A percentile compares a stretch with the other conserved stretches of the same genome.
phyloP scores from a whole-genome alignment of 2,888 invertebrate genomes.

The Brenthis daphne region DNA sequence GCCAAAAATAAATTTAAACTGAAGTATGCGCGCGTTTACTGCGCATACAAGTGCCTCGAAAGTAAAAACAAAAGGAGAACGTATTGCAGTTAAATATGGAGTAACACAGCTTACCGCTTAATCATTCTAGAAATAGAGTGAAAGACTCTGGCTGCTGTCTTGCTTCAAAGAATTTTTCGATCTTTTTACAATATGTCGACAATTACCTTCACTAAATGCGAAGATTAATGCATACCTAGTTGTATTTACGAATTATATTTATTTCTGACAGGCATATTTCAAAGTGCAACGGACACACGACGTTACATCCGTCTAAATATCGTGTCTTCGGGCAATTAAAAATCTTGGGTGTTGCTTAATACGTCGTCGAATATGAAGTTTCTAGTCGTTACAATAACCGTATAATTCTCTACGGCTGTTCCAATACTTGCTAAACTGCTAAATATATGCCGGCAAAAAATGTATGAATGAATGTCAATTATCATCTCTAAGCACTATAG shows the following conservation, averaged over 20 bases:
- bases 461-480: constrained; percentile 1
- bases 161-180: no score
- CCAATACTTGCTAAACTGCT: constrained; percentile 23
- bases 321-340: constrained; percentile 32
- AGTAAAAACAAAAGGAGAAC: constrained; percentile 27
- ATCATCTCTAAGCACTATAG: no score
- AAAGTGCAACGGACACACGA: constrained; percentile 25
- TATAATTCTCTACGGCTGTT: constrained; percentile 32
- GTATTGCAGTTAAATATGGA: constrained; percentile 30
- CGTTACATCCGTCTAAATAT: constrained; percentile 29
- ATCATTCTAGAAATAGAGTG: constrained; percentile 9
- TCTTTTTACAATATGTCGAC: no score
- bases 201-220: no score
- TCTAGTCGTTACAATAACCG: constrained; percentile 36
- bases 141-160: no score
- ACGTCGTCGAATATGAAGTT: constrained; percentile 31
- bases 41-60: constrained; percentile 24
- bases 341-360: constrained; percentile 29
- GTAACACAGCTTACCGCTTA: constrained; percentile 21
- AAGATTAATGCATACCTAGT: no score
- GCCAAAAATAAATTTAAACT: no score
- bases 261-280: not conserved
- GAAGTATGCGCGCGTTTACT: not conserved
- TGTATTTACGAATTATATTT: not conserved
- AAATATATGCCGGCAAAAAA: not conserved